These are phyloP conservation scores for Malurus elegans DNA, from an alignment of 2,113 vertebrate genomes.

Conservation along the genomic window DNA sequence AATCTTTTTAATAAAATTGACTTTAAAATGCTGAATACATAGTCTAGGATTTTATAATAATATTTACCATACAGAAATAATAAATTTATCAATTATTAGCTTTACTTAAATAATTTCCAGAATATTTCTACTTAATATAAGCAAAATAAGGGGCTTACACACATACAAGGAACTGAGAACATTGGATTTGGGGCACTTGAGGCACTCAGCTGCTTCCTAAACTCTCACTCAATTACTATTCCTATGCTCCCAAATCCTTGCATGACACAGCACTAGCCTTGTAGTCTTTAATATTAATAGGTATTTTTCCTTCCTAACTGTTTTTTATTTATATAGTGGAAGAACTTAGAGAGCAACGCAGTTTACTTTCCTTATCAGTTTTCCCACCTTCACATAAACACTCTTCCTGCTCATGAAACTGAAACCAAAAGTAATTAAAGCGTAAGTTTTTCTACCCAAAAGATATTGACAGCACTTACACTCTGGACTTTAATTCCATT, in stretches of 20 bases:
- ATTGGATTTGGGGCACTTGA: neutral
- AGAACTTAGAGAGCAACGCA: neutral
- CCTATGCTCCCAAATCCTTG: neutral
- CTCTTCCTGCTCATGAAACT: neutral
- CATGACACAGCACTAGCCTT: neutral
- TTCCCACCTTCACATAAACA: constrained; percentile 47
- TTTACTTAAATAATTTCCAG: neutral
- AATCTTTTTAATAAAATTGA: neutral
- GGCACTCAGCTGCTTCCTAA: neutral
- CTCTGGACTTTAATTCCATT: neutral
- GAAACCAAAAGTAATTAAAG: constrained; percentile 50
- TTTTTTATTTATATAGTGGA: neutral
- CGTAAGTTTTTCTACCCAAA: neutral
- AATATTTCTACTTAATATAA: neutral
- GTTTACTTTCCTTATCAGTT: constrained; percentile 43
- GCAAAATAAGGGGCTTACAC: neutral
- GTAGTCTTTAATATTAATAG: neutral
- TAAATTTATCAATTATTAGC: neutral
- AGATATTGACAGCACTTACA: neutral
- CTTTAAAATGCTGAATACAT: neutral
- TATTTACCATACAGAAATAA: neutral
- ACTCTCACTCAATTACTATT: neutral
- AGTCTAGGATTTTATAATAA: neutral
- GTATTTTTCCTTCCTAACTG: neutral
- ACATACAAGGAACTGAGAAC: neutral